These are phyloP conservation scores for Psilopogon haemacephalus DNA, from an alignment of 2,113 vertebrate genomes.

Conservation along the genomic window DNA sequence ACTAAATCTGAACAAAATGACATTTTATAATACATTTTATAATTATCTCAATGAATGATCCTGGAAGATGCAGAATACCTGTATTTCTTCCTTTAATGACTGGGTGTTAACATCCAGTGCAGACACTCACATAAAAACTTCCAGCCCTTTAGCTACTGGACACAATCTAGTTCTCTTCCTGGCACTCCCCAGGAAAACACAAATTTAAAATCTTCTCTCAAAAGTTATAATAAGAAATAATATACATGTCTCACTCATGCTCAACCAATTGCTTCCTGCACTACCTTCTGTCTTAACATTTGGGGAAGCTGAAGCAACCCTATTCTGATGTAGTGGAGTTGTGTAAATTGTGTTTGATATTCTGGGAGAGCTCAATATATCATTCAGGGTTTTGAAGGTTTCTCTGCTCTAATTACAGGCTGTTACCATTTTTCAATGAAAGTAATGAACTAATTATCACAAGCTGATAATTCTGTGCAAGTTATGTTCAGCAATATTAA, in stretches of 20 bases:
- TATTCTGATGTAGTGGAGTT: background rate
- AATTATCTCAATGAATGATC: background rate
- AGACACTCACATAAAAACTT: background rate
- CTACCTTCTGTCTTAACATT: background rate
- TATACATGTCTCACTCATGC: background rate
- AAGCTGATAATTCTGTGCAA: background rate
- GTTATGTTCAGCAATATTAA: background rate
- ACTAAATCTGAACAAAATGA: background rate
- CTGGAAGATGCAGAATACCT: background rate
- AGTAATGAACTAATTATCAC: background rate
- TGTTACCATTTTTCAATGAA: background rate
- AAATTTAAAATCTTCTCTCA: background rate
- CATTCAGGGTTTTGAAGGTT: background rate
- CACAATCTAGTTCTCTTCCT: background rate
- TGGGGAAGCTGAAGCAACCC: background rate
- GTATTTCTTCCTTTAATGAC: background rate
- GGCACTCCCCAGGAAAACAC: background rate
- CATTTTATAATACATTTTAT: background rate
- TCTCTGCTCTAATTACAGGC: background rate
- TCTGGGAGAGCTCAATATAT: background rate
- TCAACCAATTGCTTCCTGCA: background rate
- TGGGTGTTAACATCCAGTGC: background rate
- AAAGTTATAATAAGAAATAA: background rate
- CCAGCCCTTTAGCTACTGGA: background rate
- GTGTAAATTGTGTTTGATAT: background rate